Evolutionary conservation across 2,797 vertebrate genomes (phyloP).

Genomic region (Schizothorax lantsangensis): DNA sequence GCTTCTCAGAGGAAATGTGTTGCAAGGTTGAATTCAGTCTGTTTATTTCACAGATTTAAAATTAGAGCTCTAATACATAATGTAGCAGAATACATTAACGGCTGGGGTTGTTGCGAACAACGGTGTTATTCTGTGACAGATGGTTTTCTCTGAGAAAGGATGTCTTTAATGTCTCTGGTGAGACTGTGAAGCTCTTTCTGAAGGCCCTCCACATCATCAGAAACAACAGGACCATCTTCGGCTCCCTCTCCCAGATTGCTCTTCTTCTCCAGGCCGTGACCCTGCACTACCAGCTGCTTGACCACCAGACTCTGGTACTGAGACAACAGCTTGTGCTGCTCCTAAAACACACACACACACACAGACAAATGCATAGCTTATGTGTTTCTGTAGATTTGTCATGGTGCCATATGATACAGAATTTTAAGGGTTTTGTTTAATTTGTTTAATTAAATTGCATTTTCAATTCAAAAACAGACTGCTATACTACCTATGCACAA

Average conservation of each 20-base stretch:
- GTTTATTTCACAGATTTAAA: conserved; percentile 14
- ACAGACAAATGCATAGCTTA: neutral
- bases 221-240: conserved; percentile 45
- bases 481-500: neutral
- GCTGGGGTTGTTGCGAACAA: neutral
- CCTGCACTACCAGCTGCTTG: conserved; percentile 87
- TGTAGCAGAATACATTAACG: neutral
- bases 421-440: neutral
- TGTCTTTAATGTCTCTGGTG: conserved; percentile 86
- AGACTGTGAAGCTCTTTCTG: conserved; percentile 83
- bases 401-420: neutral
- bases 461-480: neutral
- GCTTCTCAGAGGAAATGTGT: neutral
- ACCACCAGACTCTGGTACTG: conserved; percentile 92
- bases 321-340: conserved; percentile 87
- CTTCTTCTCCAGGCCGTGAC: conserved; percentile 80
- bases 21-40: neutral
- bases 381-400: neutral
- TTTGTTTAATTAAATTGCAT: neutral
- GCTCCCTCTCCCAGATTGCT: conserved; percentile 62
- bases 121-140: conserved; percentile 85
- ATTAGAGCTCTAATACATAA: neutral
- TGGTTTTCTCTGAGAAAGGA: conserved; percentile 84
- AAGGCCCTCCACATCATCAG: conserved; percentile 72
- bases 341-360: conserved; percentile 75